Conservation (phyloP, 2,113 vertebrate genomes). For the Gadus chalcogrammus region DNA sequence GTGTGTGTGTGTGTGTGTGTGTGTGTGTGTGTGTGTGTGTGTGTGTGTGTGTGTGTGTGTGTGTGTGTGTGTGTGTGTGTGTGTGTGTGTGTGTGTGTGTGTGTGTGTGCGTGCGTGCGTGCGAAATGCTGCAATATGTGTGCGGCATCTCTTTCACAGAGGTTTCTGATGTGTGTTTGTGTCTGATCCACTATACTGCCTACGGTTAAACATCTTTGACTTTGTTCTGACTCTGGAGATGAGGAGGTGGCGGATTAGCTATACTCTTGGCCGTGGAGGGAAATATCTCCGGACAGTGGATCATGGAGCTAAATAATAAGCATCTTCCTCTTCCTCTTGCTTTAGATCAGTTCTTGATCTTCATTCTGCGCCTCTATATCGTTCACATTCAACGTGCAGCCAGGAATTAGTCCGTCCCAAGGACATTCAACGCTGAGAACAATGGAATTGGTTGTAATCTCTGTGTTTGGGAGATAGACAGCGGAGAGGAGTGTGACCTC, state of each 20-base stretch:
- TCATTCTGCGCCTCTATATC: constrained; percentile 16
- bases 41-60: too few relatives aligned
- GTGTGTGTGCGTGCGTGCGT: too few relatives aligned
- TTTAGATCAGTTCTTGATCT: constrained; percentile 2
- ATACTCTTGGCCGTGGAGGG: neutral
- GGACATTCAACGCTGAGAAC: constrained; percentile 48
- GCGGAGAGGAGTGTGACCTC: constrained; percentile 34
- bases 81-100: neutral
- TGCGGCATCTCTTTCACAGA: too few relatives aligned
- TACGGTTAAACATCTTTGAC: too few relatives aligned
- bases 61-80: too few relatives aligned
- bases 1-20: too few relatives aligned
- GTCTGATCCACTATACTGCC: too few relatives aligned
- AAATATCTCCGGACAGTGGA: neutral
- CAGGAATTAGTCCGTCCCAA: constrained; percentile 39
- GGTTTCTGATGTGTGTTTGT: too few relatives aligned
- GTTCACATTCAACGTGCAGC: constrained; percentile 35
- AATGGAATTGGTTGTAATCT: constrained; percentile 54
- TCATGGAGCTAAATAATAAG: neutral
- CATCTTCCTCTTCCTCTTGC: neutral
- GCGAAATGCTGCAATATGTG: neutral
- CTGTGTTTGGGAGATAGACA: constrained; percentile 49
- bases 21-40: too few relatives aligned
- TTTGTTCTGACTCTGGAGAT: too few relatives aligned
- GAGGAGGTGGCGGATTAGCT: neutral